Base-by-base conservation (phyloP, 2,113 vertebrate genomes). In the Ia io region DNA sequence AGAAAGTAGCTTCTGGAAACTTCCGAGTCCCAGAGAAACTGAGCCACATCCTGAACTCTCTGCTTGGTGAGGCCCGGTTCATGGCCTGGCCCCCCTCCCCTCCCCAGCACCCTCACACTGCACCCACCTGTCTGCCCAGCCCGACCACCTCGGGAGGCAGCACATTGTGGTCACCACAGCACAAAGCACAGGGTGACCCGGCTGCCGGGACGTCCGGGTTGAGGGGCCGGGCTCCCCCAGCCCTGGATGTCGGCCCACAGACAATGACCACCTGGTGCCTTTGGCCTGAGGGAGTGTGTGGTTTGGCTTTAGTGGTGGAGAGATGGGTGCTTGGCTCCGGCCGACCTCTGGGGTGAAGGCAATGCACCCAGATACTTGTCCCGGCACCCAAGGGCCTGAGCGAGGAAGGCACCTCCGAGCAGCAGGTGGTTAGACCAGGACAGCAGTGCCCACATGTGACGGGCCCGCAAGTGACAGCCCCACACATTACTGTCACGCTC, bases 401-500 rank as follows among this genome's bases (percentile, higher is more conserved):
- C 18, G 61, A 63, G 30, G n/a, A 40, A 3, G 53, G n/a, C 0
- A 3, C 16, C 28, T 56, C 32, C 7, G 4, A n/a, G n/a, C 1
- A 37, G 40, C 4, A 14, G 9, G 61, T 0, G 0, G 17, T 37
- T 32, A 23, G 44, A 1, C 28, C 5, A 1, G 63, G 56, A 23
- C 3, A 61, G 77, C 30, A 23, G 23, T 78, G 47, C 20, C 76
- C 47, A 14, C 6, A 11, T 7, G 23, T 42, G 44, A 16, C 6
- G 9, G 56, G 56, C 42, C 61, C 28, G 8, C 0, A 6, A 6
- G 25, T 16, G 16, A 12, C 12, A 1, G 49, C 6, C 35, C 14
- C 16, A 20, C 1, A 6, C 2, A 18, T 14, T 11, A 3, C 1
- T 14, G 44, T 11, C 28, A 17, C 0, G 0, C 8, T 12, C 23